These are phyloP conservation scores for Paramuricea clavata DNA, from an alignment of 92 coral and sea anemone species.

Conservation along the genomic window DNA sequence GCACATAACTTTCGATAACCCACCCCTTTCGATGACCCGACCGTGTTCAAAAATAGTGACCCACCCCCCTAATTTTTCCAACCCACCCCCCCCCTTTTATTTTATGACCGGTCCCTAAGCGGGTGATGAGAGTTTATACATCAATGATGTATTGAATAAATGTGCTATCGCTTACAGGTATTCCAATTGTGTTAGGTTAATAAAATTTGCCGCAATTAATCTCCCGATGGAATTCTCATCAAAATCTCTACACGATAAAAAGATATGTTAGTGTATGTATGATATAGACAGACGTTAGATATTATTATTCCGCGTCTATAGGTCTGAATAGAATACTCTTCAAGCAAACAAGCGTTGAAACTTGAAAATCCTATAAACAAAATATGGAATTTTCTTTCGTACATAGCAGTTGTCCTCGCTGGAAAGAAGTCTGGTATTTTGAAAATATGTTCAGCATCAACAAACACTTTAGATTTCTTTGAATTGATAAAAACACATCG, in stretches of 20 bases:
- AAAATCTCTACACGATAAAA: background rate
- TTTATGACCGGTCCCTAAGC: too few relatives aligned
- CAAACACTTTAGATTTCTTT: background rate
- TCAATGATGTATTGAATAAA: background rate
- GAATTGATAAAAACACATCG: background rate
- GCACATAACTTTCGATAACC: too few relatives aligned
- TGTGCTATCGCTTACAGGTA: background rate
- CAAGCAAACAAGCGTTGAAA: too few relatives aligned
- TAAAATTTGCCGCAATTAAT: background rate
- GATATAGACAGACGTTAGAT: background rate
- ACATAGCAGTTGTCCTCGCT: background rate
- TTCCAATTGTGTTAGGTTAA: conserved; percentile 16
- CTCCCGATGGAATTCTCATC: background rate
- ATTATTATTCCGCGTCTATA: too few relatives aligned
- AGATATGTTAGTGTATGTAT: background rate
- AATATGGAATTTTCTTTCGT: too few relatives aligned
- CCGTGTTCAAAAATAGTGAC: too few relatives aligned
- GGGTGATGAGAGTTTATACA: too few relatives aligned
- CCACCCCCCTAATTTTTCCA: too few relatives aligned
- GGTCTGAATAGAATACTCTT: too few relatives aligned
- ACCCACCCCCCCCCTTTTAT: too few relatives aligned
- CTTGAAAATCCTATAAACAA: too few relatives aligned
- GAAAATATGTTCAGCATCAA: background rate
- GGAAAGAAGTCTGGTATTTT: background rate
- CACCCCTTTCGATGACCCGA: too few relatives aligned